Evolutionary conservation across 2,888 invertebrate species (phyloP).

Genomic region (Dilophus febrilis): DNA sequence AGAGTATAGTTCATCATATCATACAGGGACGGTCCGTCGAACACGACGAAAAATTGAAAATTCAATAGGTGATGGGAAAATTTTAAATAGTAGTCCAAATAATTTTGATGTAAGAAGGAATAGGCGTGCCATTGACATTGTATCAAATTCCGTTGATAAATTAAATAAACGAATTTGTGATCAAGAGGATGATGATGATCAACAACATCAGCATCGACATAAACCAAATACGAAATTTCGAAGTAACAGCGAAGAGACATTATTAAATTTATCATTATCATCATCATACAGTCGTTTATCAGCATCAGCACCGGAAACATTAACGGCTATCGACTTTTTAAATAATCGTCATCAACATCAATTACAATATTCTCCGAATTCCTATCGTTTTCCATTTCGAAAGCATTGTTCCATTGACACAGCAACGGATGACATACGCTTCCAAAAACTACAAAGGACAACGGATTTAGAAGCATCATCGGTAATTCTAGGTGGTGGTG

Average conservation of each 20-base stretch:
- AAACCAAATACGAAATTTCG: slow-evolving; percentile 18
- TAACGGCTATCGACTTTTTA: slow-evolving; percentile 26
- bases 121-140: not conserved
- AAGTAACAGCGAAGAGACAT: slow-evolving; percentile 29
- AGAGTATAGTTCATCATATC: no score
- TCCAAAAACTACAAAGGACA: slow-evolving; percentile 10
- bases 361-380: slow-evolving; percentile 9
- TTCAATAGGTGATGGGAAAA: slow-evolving; percentile 22
- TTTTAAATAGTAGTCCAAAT: slow-evolving; percentile 21
- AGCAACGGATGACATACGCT: not conserved
- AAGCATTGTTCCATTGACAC: no score
- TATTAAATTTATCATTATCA: slow-evolving; percentile 7
- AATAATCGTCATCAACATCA: not conserved
- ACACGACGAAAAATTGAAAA: slow-evolving; percentile 53
- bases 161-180: slow-evolving; percentile 7
- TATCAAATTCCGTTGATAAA: not conserved
- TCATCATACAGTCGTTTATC: slow-evolving; percentile 35
- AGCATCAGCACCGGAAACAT: slow-evolving; percentile 44
- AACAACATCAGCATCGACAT: slow-evolving; percentile 16
- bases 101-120: slow-evolving; percentile 9
- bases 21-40: slow-evolving; percentile 50
- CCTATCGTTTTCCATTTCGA: not conserved
- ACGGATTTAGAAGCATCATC: slow-evolving; percentile 8
- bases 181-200: slow-evolving; percentile 10
- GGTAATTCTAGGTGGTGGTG: slow-evolving; percentile 17